Conservation (phyloP, 2,797 vertebrate genomes). For the Cynodonichthys magdalenae region DNA sequence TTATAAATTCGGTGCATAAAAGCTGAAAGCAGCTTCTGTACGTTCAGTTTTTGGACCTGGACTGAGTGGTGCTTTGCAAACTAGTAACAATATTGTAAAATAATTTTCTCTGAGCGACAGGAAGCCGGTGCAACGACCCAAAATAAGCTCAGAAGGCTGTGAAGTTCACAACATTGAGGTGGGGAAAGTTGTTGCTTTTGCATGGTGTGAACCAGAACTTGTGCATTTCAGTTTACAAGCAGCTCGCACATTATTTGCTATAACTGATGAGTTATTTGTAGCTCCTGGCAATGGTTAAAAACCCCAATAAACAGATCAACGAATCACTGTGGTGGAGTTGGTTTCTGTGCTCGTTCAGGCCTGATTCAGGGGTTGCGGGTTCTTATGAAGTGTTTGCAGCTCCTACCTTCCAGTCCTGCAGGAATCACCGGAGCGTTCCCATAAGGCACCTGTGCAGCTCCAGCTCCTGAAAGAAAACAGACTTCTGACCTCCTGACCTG, state of each 20-base stretch:
- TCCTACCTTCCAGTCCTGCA: constrained; percentile 76
- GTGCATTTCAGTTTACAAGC: background rate
- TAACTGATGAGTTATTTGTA: no score
- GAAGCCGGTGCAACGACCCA: no score
- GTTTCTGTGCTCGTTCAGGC: background rate
- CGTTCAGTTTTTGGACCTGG: no score
- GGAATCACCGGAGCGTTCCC: constrained; percentile 71
- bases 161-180: background rate
- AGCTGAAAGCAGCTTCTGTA: no score
- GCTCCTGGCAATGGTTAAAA: no score
- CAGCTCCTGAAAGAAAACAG: constrained; percentile 47
- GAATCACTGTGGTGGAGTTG: background rate
- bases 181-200: background rate
- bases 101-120: no score
- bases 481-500: background rate
- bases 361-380: background rate
- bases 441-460: constrained; percentile 71
- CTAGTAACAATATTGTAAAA: no score
- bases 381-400: no score
- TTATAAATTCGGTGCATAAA: no score
- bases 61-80: no score
- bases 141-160: background rate
- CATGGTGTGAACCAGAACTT: background rate
- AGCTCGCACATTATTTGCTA: no score
- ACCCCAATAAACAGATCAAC: background rate